These are phyloP conservation scores for Phalacrocorax pelagicus DNA, from an alignment of 2,113 vertebrate species.

Conservation along the genomic window DNA sequence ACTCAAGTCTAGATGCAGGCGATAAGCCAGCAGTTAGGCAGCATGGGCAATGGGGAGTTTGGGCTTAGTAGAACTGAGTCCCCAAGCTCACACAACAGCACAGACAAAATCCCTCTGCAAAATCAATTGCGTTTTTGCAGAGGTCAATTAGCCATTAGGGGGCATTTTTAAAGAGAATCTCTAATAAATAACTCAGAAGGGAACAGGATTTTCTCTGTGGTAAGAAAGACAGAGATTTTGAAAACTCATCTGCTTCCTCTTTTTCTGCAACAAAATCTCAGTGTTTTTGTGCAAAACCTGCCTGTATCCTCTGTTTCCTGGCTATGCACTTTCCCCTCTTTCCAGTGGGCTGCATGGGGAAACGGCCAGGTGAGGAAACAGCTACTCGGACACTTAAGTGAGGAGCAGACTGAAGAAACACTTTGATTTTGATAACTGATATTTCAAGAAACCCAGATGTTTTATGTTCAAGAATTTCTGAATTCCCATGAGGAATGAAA, in stretches of 20 bases:
- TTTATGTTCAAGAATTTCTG: background rate
- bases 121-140: background rate
- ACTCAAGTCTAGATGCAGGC: background rate
- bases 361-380: background rate
- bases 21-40: background rate
- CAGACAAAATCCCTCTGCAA: background rate
- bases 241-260: background rate
- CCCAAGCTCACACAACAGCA: background rate
- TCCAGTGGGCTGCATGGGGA: background rate
- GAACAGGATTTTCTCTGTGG: background rate
- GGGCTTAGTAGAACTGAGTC: background rate
- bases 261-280: background rate
- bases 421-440: background rate
- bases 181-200: background rate
- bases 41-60: rapidly evolving
- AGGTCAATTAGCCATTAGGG: background rate
- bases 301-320: background rate
- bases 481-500: background rate
- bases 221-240: background rate
- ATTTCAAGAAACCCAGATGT: background rate
- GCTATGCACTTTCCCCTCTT: background rate
- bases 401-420: background rate
- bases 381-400: background rate
- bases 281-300: background rate
- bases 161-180: background rate